A percentile compares a stretch with the other conserved stretches of the same genome.
phyloP scores from a whole-genome alignment of 2,888 invertebrate species.

The Drosophila lacicola region DNA sequence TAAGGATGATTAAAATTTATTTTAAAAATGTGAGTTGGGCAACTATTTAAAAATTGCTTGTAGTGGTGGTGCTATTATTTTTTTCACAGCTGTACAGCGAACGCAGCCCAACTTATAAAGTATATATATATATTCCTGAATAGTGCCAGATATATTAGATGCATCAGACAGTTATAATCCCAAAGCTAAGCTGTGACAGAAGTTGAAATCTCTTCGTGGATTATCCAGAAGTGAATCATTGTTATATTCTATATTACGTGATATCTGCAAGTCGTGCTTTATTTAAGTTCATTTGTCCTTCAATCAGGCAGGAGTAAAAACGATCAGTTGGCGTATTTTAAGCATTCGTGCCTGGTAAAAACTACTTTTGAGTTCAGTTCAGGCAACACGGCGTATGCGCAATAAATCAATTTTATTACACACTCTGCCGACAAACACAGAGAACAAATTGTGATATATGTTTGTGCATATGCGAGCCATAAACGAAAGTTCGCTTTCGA shows the following conservation, averaged over 20 bases:
- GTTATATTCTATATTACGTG: too few relatives aligned
- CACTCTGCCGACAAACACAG: slow-evolving; percentile 21
- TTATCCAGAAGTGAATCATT: too few relatives aligned
- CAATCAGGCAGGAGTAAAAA: slow-evolving; percentile 6
- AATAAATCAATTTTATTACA: slow-evolving; percentile 51
- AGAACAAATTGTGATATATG: slow-evolving; percentile 40
- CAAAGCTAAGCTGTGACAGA: too few relatives aligned
- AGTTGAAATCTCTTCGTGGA: too few relatives aligned
- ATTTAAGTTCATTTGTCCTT: not conserved
- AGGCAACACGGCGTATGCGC: slow-evolving; percentile 28
- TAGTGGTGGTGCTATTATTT: too few relatives aligned
- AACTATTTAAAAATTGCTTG: too few relatives aligned
- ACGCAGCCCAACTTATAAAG: too few relatives aligned
- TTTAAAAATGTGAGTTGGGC: too few relatives aligned
- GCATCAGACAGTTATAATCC: too few relatives aligned
- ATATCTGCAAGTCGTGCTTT: too few relatives aligned
- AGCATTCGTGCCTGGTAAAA: not conserved
- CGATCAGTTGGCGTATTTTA: not conserved
- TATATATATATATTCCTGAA: not conserved
- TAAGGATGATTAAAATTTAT: too few relatives aligned
- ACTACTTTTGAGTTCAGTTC: slow-evolving; percentile 11
- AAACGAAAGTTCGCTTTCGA: slow-evolving; percentile 38
- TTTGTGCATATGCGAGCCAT: slow-evolving; percentile 26
- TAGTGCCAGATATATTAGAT: not conserved
- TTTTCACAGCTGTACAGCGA: too few relatives aligned